Evolutionary conservation across 2,888 invertebrate species (phyloP).

Genomic region (Caenorhabditis virilis): DNA sequence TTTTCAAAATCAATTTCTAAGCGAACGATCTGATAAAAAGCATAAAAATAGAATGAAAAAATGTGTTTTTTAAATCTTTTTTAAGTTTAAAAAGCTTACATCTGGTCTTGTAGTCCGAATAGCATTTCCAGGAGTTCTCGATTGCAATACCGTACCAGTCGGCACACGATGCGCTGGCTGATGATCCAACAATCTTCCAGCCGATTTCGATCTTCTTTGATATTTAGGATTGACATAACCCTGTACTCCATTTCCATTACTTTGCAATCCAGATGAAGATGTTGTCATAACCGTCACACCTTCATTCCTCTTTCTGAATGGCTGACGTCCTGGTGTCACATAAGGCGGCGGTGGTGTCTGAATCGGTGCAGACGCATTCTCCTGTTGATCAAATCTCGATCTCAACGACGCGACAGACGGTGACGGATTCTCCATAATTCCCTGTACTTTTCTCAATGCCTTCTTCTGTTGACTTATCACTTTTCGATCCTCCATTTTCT

Average conservation of each 20-base stretch:
- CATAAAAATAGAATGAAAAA: too few species aligned
- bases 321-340: conserved; percentile 26
- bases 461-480: conserved; percentile 28
- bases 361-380: conserved; percentile 21
- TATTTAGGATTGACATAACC: conserved; percentile 47
- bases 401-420: conserved; percentile 40
- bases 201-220: conserved; percentile 48
- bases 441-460: conserved; percentile 29
- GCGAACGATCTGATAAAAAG: too few species aligned
- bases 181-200: conserved; percentile 59
- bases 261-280: background rate
- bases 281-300: background rate
- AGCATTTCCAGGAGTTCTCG: conserved; percentile 78
- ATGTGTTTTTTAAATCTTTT: too few species aligned
- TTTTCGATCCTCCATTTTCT: conserved; percentile 24
- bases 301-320: conserved; percentile 12
- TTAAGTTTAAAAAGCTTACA: conserved; percentile 70
- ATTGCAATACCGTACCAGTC: conserved; percentile 80
- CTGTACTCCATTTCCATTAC: conserved; percentile 11
- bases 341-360: conserved; percentile 36
- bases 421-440: conserved; percentile 31
- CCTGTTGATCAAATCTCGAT: conserved; percentile 37
- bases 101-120: conserved; percentile 73
- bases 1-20: too few species aligned
- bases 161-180: conserved; percentile 59